Evolutionary conservation across 2,888 invertebrate genomes (phyloP), one percentile per base, ranked within the genome.

Genomic region (Eudasyphora cyanicolor): DNA sequence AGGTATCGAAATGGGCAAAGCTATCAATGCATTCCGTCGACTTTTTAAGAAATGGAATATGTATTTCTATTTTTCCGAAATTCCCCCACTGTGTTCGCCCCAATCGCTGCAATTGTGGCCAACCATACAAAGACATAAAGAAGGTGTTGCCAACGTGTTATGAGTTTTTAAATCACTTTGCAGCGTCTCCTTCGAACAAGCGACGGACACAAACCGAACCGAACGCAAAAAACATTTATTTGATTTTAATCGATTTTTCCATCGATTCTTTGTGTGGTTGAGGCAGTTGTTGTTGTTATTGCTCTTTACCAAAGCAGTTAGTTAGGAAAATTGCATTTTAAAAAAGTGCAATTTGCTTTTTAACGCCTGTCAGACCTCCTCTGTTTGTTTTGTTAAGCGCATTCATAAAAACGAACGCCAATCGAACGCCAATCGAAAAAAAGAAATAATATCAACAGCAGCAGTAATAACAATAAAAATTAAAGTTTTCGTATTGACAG

Each of bases 141-240:
- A 82, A 89, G 90, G 90, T 90, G 90, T 90, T 89, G 88, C 89
- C 90, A 89, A 80, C 86, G 89, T 90, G 90, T 90, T 90, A 90
- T 90, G 89, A 90, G 88, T 88, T 90, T 89, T 89, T 89, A 90
- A 90, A 90, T 87, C 89, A 87, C 89, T 84, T 73, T 60, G 84
- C 73, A 67, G 38, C 27, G n/a, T 57, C 10, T 19, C 51, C 69
- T 24, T 69, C 7, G 70, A 76, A 71, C 70, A 76, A 5, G 32
- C 67, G 38, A 24, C 67, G 38, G 32, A 12, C 84, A 87, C 86
- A 86, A 86, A 88, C 87, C 87, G 86, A 88, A 86, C 87, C 35
- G 5, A 45, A 1, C 45, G 62, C 17, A 75, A 21, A 29, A 45
- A 69, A 88, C 90, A 89, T 89, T 90, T 89, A 90, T 90, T 88